Base-by-base conservation (phyloP, 2,113 vertebrate species). In the Carassius auratus region DNA sequence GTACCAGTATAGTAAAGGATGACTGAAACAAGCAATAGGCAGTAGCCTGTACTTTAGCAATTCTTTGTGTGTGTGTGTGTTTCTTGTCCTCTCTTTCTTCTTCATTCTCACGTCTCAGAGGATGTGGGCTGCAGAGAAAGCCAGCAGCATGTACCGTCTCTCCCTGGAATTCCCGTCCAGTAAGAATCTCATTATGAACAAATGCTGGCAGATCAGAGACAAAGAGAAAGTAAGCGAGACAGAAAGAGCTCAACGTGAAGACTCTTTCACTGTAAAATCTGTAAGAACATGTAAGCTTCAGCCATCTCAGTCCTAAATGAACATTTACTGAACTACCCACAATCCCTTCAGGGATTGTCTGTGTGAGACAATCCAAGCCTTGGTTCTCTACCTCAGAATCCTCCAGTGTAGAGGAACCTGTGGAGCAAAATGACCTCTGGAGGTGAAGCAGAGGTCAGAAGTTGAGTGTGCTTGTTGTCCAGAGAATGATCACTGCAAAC, bases 111-210 rank as follows among this genome's bases (percentile, higher is more conserved):
- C 55, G 17, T 80, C 78, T 86, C 57, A 26, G 77, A 87, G 86
- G 87, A 86, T 74, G 80, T 52, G 52, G 84, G 87, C 81, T 80
- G 83, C 83, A 71, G 85, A 42, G 81, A 81, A 87, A 83, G 85
- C 79, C 83, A 84, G 81, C 83, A 75, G 81, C 84, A 84, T 86
- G 83, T 86, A 84, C 74, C 61, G 71, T 87, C 86, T 87, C 84
- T 84, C 76, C 14, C 36, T 80, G 87, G 87, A 89, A 87, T 81
- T 83, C 86, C 87, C 48, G 71, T 87, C 87, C 86, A 84, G 81
- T 69, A 86, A 84, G 86, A 89, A 87, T 90, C 89, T 90, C 86
- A 89, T 90, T 89, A 90, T 84, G 86, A 85, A 88, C 86, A 90
- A 89, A 90, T 80, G 71, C n/a, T 45, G 50, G 87, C 87, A 86